Percentiles rank a stretch among this genome's conserved stretches.
These are phyloP conservation scores for Parelbella ahira DNA, from an alignment of 2,888 invertebrate species.

Conservation along the genomic window DNA sequence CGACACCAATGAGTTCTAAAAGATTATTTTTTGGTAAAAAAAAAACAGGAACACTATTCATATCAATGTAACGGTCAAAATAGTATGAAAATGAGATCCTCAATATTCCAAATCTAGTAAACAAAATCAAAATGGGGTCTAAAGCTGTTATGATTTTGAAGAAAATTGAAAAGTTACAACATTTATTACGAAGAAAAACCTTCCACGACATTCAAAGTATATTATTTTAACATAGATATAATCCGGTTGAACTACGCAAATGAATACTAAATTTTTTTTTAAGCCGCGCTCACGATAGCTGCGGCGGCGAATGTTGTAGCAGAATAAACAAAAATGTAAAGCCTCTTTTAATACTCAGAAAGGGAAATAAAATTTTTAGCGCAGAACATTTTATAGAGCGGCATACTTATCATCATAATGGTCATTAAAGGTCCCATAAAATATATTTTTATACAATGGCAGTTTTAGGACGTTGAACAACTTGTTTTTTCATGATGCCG, in stretches of 20 bases:
- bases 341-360: conserved; percentile 23
- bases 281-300: conserved; percentile 21
- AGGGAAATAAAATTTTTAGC: conserved; percentile 23
- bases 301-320: conserved; percentile 22
- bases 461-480: too few species aligned
- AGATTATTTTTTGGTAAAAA: too few species aligned
- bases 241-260: conserved; percentile 10
- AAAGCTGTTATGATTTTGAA: too few species aligned
- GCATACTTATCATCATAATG: conserved; percentile 21
- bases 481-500: too few species aligned
- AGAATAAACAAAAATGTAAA: conserved; percentile 25
- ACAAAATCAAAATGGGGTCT: too few species aligned
- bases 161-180: too few species aligned
- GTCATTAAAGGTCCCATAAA: conserved; percentile 20
- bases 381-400: conserved; percentile 18
- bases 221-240: conserved; percentile 5
- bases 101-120: too few species aligned
- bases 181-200: too few species aligned
- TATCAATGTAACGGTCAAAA: too few species aligned
- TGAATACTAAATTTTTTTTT: conserved; percentile 24
- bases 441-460: conserved; percentile 5
- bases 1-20: too few species aligned
- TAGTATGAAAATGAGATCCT: too few species aligned
- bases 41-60: too few species aligned
- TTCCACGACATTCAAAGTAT: not conserved